Percentiles rank a stretch among this genome's conserved stretches.
phyloP scores from a whole-genome alignment of 2,797 vertebrate species.

The Erethizon dorsatum region DNA sequence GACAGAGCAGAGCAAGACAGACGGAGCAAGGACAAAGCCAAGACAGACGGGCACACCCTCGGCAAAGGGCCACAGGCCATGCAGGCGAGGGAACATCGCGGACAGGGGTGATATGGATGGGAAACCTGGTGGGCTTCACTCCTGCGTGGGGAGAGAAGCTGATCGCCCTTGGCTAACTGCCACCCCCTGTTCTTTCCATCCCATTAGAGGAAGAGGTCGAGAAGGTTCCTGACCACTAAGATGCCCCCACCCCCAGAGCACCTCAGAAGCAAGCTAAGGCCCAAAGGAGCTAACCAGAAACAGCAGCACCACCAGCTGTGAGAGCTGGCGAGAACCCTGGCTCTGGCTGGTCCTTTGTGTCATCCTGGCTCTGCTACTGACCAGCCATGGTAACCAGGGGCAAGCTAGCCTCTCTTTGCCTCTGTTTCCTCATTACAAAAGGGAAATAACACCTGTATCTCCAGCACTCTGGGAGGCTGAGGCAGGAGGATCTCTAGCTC shows the following conservation, averaged over 20 bases:
- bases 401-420: background rate
- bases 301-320: rapidly evolving
- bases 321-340: rapidly evolving
- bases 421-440: background rate
- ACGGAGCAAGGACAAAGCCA: background rate
- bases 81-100: background rate
- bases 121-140: background rate
- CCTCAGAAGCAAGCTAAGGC: background rate
- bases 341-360: background rate
- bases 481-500: background rate
- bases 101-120: no score
- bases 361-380: background rate
- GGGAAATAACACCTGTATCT: background rate
- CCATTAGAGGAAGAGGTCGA: background rate
- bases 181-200: background rate
- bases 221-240: background rate
- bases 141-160: background rate
- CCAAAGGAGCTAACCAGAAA: background rate
- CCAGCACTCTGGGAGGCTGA: background rate
- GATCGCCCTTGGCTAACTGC: background rate
- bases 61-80: no score
- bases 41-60: background rate
- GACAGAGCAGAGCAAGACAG: background rate
- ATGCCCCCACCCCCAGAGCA: background rate
- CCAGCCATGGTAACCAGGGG: background rate